phyloP scores from a whole-genome alignment of 2,888 invertebrate genomes.

The Brachylomia viminalis region DNA sequence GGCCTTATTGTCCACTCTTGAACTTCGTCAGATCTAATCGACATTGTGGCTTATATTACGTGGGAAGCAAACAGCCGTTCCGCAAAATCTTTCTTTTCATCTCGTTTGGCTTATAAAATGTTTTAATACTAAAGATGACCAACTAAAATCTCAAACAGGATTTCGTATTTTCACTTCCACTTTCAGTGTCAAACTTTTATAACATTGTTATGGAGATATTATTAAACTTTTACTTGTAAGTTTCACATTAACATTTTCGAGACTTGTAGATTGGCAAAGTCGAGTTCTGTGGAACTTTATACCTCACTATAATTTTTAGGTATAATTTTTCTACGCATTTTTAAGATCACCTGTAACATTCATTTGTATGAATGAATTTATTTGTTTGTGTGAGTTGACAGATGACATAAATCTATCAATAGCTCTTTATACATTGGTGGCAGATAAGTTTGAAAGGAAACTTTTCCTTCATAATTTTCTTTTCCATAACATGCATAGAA shows the following conservation, averaged over 20 bases:
- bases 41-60: neutral
- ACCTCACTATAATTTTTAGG: neutral
- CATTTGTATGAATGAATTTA: neutral
- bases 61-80: slow-evolving; percentile 3
- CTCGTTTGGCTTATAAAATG: slow-evolving; percentile 21
- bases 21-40: neutral
- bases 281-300: neutral
- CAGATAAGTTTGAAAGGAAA: neutral
- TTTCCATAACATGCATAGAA: neutral
- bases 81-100: slow-evolving; percentile 14
- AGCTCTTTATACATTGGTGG: neutral
- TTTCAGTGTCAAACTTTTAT: slow-evolving; percentile 63
- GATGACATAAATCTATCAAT: neutral
- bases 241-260: slow-evolving; percentile 37
- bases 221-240: slow-evolving; percentile 50
- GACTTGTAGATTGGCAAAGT: neutral
- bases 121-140: slow-evolving; percentile 44
- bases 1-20: neutral
- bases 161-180: slow-evolving; percentile 62
- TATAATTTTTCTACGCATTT: no score
- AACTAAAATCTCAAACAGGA: slow-evolving; percentile 58
- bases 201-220: slow-evolving; percentile 35
- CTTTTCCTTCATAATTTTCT: neutral
- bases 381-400: neutral
- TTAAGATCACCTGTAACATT: no score